phyloP scores from a whole-genome alignment of 1,140 invertebrate species.

The Atopsyche davidsoni region DNA sequence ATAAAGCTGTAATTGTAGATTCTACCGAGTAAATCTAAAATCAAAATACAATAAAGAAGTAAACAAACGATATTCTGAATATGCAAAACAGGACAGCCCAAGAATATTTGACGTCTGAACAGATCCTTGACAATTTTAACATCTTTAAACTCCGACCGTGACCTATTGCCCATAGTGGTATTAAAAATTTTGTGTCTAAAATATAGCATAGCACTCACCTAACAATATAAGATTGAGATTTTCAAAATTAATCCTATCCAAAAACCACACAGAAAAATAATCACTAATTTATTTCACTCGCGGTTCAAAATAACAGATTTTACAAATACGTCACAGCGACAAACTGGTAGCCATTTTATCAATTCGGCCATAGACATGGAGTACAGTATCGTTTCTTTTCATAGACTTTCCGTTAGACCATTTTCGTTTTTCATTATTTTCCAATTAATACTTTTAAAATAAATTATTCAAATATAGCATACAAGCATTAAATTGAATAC shows the following conservation, averaged over 20 bases:
- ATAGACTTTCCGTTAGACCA: background rate
- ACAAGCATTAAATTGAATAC: too few species aligned
- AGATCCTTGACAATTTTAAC: conserved; percentile 13
- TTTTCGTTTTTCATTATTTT: background rate
- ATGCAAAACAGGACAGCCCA: too few species aligned
- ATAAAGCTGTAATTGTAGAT: too few species aligned
- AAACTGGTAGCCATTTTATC: conserved; percentile 19
- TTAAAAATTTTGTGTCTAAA: conserved; percentile 1
- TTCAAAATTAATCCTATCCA: conserved; percentile 8
- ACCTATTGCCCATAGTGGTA: conserved; percentile 11
- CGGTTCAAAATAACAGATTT: conserved; percentile 23
- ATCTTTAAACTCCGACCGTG: conserved; percentile 18
- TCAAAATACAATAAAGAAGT: too few species aligned
- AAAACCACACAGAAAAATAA: conserved; percentile 12
- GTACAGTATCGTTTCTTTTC: background rate
- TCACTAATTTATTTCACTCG: conserved; percentile 13
- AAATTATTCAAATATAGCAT: too few species aligned
- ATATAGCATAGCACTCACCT: conserved; percentile 8
- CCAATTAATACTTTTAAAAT: background rate
- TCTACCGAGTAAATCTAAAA: too few species aligned
- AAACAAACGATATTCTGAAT: too few species aligned
- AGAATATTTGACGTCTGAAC: too few species aligned
- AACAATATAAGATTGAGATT: background rate
- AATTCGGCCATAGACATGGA: background rate
- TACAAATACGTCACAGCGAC: conserved; percentile 21